A percentile compares a stretch with the other conserved stretches of the same genome.
These are phyloP conservation scores for Drosophila pegasa DNA, from an alignment of 2,888 invertebrate species.

Conservation along the genomic window DNA sequence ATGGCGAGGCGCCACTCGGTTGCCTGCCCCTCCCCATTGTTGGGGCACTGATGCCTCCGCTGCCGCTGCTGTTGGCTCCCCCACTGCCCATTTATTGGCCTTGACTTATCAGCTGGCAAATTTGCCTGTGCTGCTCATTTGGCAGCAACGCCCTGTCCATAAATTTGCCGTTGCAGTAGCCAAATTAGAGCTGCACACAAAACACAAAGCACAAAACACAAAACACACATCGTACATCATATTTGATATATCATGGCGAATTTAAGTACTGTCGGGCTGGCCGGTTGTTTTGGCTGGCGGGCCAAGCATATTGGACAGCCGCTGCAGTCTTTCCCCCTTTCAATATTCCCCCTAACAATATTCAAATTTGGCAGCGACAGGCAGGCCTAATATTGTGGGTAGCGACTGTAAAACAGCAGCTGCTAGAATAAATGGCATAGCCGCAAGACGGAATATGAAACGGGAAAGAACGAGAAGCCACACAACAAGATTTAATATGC, in stretches of 20 bases:
- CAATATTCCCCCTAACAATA: background rate
- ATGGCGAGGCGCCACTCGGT: slow-evolving; percentile 41
- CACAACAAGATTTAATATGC: background rate
- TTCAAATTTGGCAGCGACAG: slow-evolving; percentile 30
- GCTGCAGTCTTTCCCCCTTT: slow-evolving; percentile 10
- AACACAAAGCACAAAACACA: slow-evolving; percentile 15
- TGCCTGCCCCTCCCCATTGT: slow-evolving; percentile 17
- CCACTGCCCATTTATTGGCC: slow-evolving; percentile 64
- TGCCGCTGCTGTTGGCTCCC: background rate
- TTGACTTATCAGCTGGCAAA: slow-evolving; percentile 69
- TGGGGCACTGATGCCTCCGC: slow-evolving; percentile 4
- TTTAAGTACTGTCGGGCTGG: background rate
- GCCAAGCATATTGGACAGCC: slow-evolving; percentile 29
- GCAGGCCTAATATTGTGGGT: background rate
- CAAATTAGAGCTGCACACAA: slow-evolving; percentile 46
- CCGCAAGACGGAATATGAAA: background rate
- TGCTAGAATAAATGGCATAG: background rate
- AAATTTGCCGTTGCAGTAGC: slow-evolving; percentile 60
- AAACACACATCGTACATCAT: slow-evolving; percentile 13
- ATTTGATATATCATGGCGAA: slow-evolving; percentile 23
- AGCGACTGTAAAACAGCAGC: slow-evolving; percentile 2
- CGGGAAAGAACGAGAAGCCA: background rate
- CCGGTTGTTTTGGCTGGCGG: slow-evolving; percentile 17
- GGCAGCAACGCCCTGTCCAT: slow-evolving; percentile 65
- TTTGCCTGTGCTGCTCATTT: slow-evolving; percentile 47